A percentile compares a stretch with the other conserved stretches of the same genome.
Evolutionary conservation across 2,113 vertebrate genomes (phyloP).

Genomic region (Telmatochromis sp.): DNA sequence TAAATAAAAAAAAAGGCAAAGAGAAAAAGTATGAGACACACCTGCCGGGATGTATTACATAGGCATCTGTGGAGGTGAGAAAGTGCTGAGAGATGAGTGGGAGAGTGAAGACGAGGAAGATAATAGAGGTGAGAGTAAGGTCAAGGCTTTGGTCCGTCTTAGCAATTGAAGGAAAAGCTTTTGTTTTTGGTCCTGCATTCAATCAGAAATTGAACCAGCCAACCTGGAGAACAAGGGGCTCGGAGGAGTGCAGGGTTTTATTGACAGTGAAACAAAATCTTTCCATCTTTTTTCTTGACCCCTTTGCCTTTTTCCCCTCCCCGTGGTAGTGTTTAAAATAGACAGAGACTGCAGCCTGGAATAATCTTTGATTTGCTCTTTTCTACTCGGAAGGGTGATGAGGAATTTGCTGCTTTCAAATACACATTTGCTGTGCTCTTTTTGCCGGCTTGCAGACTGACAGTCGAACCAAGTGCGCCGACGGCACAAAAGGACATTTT

Average conservation of each 20-base stretch:
- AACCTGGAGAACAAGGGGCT: constrained; percentile 23
- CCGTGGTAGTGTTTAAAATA: constrained; percentile 7
- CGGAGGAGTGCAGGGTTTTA: constrained; percentile 22
- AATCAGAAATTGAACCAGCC: constrained; percentile 51
- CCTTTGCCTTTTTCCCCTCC: neutral
- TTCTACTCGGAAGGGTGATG: neutral
- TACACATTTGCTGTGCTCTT: neutral
- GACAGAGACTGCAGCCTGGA: neutral
- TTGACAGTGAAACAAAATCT: constrained; percentile 47
- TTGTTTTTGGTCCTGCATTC: constrained; percentile 51
- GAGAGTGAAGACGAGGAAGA: constrained; percentile 43
- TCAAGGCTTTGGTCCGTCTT: constrained; percentile 43
- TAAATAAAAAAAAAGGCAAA: neutral
- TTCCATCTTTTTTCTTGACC: constrained; percentile 6
- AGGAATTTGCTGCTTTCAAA: neutral
- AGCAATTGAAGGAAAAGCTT: constrained; percentile 46
- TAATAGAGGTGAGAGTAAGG: constrained; percentile 66
- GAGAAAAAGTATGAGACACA: neutral
- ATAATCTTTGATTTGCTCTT: constrained; percentile 14
- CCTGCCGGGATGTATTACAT: constrained; percentile 17
- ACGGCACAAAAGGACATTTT: neutral
- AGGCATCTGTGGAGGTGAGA: constrained; percentile 34
- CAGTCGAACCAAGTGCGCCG: neutral
- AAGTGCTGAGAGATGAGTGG: constrained; percentile 47
- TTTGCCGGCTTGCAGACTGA: neutral